phyloP scores from a whole-genome alignment of 1,140 invertebrate genomes.

The Trichonephila inaurata region DNA sequence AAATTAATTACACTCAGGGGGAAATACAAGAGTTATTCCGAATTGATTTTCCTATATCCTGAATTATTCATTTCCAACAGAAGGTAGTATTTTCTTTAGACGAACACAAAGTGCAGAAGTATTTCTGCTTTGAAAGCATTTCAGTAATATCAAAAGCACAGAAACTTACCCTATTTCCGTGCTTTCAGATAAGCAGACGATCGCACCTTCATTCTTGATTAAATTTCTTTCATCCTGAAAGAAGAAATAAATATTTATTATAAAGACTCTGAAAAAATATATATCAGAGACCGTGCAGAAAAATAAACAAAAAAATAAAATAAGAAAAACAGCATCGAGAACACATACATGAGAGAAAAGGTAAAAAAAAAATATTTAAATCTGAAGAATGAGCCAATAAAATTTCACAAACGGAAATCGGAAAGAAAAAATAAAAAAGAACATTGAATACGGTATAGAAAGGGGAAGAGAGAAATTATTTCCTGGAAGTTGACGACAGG shows the following conservation, averaged over 20 bases:
- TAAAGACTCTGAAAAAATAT: not conserved
- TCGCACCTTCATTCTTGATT: conserved; percentile 26
- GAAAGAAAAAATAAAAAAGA: not conserved
- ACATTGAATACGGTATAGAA: not conserved
- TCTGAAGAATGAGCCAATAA: conserved; percentile 5
- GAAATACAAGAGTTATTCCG: not conserved
- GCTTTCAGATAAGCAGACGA: not conserved
- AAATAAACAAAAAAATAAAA: no score
- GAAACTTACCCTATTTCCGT: conserved; percentile 9
- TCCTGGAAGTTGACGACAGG: not conserved
- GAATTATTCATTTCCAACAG: conserved; percentile 3
- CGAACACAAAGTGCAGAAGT: not conserved
- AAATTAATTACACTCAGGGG: no score
- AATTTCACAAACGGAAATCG: conserved; percentile 25
- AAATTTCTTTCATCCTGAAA: conserved; percentile 36
- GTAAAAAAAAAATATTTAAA: not conserved
- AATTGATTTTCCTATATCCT: not conserved
- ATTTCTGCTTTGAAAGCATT: not conserved
- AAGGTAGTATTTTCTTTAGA: not conserved
- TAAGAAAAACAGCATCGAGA: no score
- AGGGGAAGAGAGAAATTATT: not conserved
- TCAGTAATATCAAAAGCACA: not conserved
- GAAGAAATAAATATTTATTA: conserved; percentile 20
- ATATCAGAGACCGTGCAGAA: no score
- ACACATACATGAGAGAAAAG: no score